Conservation (phyloP, 37 sponge, comb jelly and placozoan species). For the Beroe ovata region DNA sequence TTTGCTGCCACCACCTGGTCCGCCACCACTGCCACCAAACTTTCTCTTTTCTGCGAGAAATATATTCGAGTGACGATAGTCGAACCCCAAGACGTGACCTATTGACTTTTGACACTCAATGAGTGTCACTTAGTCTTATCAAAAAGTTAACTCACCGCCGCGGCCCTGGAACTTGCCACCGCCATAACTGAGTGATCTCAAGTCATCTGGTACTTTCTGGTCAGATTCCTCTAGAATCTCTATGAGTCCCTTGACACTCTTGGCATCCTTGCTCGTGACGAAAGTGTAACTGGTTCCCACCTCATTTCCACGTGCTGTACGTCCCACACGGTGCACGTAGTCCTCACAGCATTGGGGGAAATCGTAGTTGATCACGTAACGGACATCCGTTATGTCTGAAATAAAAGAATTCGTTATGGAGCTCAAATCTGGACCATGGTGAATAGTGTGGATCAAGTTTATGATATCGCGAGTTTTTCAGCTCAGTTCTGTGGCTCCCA, state of each 20-base stretch:
- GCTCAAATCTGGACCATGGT: too few species aligned
- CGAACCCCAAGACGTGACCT: too few species aligned
- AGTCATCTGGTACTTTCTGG: conserved; percentile 77
- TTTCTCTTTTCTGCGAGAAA: neutral
- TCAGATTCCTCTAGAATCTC: conserved; percentile 85
- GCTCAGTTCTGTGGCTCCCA: too few species aligned
- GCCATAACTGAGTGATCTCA: conserved; percentile 74
- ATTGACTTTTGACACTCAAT: too few species aligned
- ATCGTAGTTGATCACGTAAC: conserved; percentile 96
- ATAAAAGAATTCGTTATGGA: too few species aligned
- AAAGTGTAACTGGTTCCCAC: conserved; percentile 96
- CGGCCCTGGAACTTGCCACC: conserved; percentile 68
- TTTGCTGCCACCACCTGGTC: conserved; percentile 64
- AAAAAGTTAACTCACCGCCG: conserved; percentile 15
- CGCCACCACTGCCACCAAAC: conserved; percentile 58
- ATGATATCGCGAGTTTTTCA: too few species aligned
- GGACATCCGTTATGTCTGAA: conserved; percentile 88
- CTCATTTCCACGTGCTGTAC: conserved; percentile 87
- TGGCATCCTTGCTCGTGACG: conserved; percentile 80
- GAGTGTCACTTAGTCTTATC: too few species aligned
- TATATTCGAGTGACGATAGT: too few species aligned
- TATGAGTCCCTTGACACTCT: conserved; percentile 82
- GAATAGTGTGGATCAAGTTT: too few species aligned
- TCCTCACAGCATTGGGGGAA: conserved; percentile 93
- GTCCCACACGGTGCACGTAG: conserved; percentile 96